Evolutionary conservation across 2,888 invertebrate species (phyloP), one percentile per base, ranked within the genome.

Genomic region (Caenorhabditis zanzibari): DNA sequence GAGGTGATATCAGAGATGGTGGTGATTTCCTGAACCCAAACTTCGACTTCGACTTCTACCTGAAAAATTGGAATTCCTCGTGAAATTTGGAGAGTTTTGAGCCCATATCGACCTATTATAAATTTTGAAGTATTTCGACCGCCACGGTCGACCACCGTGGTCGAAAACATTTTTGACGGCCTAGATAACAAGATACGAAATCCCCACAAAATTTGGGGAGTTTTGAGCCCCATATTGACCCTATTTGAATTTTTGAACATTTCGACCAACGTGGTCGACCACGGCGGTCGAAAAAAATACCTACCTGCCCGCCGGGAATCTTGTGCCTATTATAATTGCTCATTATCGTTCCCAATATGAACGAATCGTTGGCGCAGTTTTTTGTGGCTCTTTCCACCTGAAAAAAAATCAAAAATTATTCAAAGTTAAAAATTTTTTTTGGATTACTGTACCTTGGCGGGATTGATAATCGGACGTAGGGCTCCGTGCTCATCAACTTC

Each of bases 21-120:
- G 2, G 92, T 92, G 66, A 92, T 92, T 71, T 92, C 92, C 72
- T 92, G 92, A 12, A 92, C 92, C 92, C 92, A 92, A 9, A 92
- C 92, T 71, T 92, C 92, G 9, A 92, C 92, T 54, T 64, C 61
- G 2, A 91, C 91, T 26, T 84, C 81, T 12, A 92, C 91, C 87
- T 88, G 72, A 38, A 71, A 28, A 47, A 16, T 16, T 28, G 19
- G 14, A 7, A 22, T 47, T 16, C 41, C 16, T 58, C 16, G 16
- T 32, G 32, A 59, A 26, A 54, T 52, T 24, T 54, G 24, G 10
- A 38, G 12, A 38, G 7, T 32, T 32, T 32, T 32, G 32, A 19
- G 22, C 10, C 7, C 49, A 10, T 19, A 7, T 22, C 19, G 44
- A 44, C 9, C 14, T 16, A n/a, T n/a, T n/a, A n/a, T n/a, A n/a